A percentile compares a stretch with the other conserved stretches of the same genome.
Evolutionary conservation across 2,888 invertebrate genomes (phyloP).

Genomic region (Tetropium fuscum): DNA sequence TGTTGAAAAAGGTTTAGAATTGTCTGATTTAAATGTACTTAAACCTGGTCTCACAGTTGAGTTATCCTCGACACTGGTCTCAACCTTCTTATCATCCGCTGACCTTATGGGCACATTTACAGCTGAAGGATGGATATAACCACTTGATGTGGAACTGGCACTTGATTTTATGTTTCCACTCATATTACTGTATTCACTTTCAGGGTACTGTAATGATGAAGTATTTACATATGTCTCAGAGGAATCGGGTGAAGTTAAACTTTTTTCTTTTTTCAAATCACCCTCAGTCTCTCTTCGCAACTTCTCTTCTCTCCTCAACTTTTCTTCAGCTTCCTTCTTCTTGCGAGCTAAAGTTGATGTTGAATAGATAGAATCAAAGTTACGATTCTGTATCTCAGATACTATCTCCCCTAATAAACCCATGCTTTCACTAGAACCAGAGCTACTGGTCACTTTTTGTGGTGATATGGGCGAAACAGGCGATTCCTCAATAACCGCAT

Average conservation of each 20-base stretch:
- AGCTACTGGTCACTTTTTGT: conserved; percentile 59
- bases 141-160: conserved; percentile 75
- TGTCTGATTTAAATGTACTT: conserved; percentile 54
- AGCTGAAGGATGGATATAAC: conserved; percentile 79
- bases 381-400: conserved; percentile 86
- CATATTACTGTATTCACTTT: conserved; percentile 75
- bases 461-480: conserved; percentile 64
- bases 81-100: conserved; percentile 23
- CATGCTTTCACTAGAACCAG: conserved; percentile 76
- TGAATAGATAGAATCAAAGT: conserved; percentile 89
- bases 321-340: conserved; percentile 67
- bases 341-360: conserved; percentile 78
- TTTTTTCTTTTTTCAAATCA: conserved; percentile 49
- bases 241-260: conserved; percentile 47
- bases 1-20: conserved; percentile 47
- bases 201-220: conserved; percentile 61
- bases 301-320: too few relatives aligned
- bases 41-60: conserved; percentile 43
- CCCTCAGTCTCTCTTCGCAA: too few relatives aligned
- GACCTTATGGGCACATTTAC: conserved; percentile 73
- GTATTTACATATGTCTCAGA: conserved; percentile 74
- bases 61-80: conserved; percentile 29
- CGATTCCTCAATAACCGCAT: conserved; percentile 87
- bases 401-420: conserved; percentile 89
- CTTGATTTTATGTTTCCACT: conserved; percentile 63